Evolutionary conservation across 1,140 invertebrate genomes (phyloP).

Genomic region (Drosophila parvula): DNA sequence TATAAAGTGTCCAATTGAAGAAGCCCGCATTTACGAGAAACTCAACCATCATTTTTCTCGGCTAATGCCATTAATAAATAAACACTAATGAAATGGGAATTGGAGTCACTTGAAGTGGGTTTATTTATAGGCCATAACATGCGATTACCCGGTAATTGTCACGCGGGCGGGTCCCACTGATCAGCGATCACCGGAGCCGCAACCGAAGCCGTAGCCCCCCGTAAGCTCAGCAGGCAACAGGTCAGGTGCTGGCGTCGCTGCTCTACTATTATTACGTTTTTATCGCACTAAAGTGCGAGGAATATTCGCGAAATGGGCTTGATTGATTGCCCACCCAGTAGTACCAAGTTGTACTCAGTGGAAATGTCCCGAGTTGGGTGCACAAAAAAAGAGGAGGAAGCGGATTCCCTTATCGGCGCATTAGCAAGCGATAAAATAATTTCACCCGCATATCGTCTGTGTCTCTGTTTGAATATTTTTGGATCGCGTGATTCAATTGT

Average conservation of each 20-base stretch:
- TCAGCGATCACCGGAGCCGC: constrained; percentile 5
- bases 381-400: constrained; percentile 17
- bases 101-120: constrained; percentile 5
- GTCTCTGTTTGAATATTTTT: constrained; percentile 16
- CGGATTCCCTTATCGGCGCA: background rate
- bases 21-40: constrained; percentile 16
- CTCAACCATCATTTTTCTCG: constrained; percentile 7
- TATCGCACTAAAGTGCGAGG: constrained; percentile 33
- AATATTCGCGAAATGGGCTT: constrained; percentile 22
- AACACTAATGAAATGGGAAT: constrained; percentile 20
- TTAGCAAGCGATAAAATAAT: constrained; percentile 5
- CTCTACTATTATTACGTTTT: constrained; percentile 9
- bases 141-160: constrained; percentile 33
- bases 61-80: constrained; percentile 20
- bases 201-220: background rate
- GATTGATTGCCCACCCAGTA: constrained; percentile 30
- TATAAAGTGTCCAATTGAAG: constrained; percentile 10
- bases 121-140: constrained; percentile 36
- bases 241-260: constrained; percentile 17
- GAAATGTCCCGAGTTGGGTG: constrained; percentile 24
- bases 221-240: constrained; percentile 12
- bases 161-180: constrained; percentile 28
- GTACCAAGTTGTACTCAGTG: constrained; percentile 3
- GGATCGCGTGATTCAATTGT: constrained; percentile 45
- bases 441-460: constrained; percentile 3